Evolutionary conservation across 1,140 invertebrate genomes (phyloP).

Genomic region (Panonychus citri): DNA sequence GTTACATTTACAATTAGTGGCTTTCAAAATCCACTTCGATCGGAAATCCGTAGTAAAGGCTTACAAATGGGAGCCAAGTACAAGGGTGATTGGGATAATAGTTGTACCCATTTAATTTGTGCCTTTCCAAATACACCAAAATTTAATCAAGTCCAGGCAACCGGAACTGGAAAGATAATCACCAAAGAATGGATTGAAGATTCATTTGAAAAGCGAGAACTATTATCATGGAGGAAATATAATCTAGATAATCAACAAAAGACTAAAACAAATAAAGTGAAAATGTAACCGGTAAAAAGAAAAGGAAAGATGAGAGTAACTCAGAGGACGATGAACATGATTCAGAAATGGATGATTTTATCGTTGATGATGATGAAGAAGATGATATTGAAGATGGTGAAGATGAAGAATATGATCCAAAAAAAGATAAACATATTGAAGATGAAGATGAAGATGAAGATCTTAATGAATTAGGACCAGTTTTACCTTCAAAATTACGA

Average conservation of each 20-base stretch:
- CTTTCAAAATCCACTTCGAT: constrained; percentile 53
- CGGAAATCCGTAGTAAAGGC: constrained; percentile 38
- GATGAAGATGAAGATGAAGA: not conserved
- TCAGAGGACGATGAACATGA: not conserved
- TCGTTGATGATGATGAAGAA: constrained; percentile 4
- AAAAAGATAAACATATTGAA: not conserved
- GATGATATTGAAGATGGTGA: not conserved
- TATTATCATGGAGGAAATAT: constrained; percentile 38
- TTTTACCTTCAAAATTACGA: not conserved
- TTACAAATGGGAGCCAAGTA: constrained; percentile 54
- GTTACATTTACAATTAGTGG: constrained; percentile 60
- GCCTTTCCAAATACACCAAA: constrained; percentile 72
- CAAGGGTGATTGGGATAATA: constrained; percentile 41
- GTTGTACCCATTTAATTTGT: constrained; percentile 61
- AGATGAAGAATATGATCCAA: not conserved
- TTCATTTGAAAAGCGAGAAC: constrained; percentile 34
- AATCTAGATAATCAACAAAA: not conserved
- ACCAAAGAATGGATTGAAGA: constrained; percentile 49
- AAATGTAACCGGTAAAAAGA: no score
- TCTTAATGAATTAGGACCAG: not conserved
- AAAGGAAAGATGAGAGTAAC: no score
- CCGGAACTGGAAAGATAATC: constrained; percentile 38
- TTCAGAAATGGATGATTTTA: not conserved
- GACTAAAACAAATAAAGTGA: not conserved
- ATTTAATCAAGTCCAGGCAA: constrained; percentile 42